phyloP scores from a whole-genome alignment of 2,797 vertebrate genomes.

The Melopsittacus undulatus region DNA sequence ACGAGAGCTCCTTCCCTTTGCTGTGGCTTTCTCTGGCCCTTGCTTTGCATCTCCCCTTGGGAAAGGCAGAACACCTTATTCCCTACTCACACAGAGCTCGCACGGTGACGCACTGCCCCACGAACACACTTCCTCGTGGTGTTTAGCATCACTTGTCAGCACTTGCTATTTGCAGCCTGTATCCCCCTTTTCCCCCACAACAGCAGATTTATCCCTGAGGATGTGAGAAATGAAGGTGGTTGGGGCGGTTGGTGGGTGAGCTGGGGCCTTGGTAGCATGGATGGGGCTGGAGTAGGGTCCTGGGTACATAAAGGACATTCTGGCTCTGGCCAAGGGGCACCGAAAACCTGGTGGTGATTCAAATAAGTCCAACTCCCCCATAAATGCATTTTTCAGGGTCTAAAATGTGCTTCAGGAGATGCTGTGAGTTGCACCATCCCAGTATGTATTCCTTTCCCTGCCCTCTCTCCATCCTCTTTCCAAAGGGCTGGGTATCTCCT shows the following conservation, averaged over 20 bases:
- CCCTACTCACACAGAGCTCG: neutral
- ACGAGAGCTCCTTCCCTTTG: neutral
- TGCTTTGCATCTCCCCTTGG: neutral
- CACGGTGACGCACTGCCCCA: neutral
- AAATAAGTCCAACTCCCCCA: neutral
- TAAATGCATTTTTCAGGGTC: neutral
- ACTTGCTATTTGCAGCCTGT: slow-evolving; percentile 6
- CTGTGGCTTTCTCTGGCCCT: neutral
- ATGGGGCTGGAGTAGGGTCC: neutral
- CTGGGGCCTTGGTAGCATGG: neutral
- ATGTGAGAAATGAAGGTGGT: neutral
- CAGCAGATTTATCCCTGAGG: neutral
- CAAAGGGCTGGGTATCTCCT: neutral
- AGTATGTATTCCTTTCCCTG: neutral
- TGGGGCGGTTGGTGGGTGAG: neutral
- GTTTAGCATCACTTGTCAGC: slow-evolving; percentile 1
- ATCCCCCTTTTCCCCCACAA: neutral
- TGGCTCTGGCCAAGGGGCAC: neutral
- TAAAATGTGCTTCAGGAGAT: neutral
- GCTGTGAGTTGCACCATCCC: neutral
- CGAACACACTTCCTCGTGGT: neutral
- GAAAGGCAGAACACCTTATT: slow-evolving; percentile 19
- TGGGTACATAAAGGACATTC: neutral
- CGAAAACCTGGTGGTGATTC: neutral
- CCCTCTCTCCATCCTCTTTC: neutral